Evolutionary conservation across 2,888 invertebrate species (phyloP), one percentile per base, ranked within the genome.

Genomic region (Caenorhabditis sp.): DNA sequence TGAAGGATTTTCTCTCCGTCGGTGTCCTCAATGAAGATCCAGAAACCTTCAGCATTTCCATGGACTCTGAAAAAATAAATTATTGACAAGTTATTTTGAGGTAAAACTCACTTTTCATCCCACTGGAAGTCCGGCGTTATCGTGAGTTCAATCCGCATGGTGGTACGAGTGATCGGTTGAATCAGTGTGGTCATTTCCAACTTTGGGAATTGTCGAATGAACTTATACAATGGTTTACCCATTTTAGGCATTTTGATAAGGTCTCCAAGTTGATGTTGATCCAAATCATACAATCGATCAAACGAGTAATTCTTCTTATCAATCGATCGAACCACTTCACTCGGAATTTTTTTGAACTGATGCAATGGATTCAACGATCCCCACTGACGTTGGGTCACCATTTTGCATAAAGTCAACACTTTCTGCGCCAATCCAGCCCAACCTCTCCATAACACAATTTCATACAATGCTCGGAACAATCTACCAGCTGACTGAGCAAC

Each of bases 101-200:
- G 12, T 49, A 3, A 43, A 52, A 62, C 63, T 25, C 14, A 68
- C 66, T 80, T 97, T 76, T 97, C 97, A 84, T 99, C 97, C 99
- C 99, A 99, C 87, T 97, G 95, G 89, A 99, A 99, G 89, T 99
- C 97, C 0, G 99, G 97, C 0, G 95, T 95, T 70, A 99, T 94
- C 0, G 97, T 97, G 20, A 99, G 90, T 89, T 99, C 97, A 0
- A 99, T 95, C 64, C 95, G 91, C 23, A 99, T 90, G 0, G 97
- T 97, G 20, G 90, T 90, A 67, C 91, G 88, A 0, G 99, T 99
- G 77, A 99, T 95, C 0, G 99, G 99, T 88, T 97, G 97, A 82
- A 99, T 95, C 88, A 97, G 95, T 0, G 97, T 97, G 0, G 95
- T 93, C 10, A 99, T 90, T 88, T 97, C 97, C 71, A 99, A 88